Evolutionary conservation across 1,140 invertebrate genomes (phyloP).

Genomic region (Centruroides vittatus): DNA sequence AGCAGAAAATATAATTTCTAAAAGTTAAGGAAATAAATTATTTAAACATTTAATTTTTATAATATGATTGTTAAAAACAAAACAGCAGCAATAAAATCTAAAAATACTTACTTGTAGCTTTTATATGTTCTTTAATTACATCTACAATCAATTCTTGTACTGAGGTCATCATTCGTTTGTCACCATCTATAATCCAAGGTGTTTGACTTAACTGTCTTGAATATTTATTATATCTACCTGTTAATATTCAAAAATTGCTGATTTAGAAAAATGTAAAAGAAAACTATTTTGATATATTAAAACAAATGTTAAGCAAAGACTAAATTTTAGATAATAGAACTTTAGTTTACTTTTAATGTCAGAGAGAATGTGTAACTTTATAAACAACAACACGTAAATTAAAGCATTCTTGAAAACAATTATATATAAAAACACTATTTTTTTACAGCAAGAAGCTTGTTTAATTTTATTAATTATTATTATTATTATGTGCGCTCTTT

Average conservation of each 20-base stretch:
- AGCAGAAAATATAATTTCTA: constrained; percentile 50
- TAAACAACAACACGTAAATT: no score
- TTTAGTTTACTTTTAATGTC: no score
- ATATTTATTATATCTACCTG: constrained; percentile 73
- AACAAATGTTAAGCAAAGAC: no score
- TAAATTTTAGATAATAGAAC: no score
- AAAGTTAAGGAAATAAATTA: background rate
- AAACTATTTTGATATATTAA: no score
- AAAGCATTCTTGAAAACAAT: no score
- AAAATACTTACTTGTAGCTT: constrained; percentile 34
- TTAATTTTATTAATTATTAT: no score
- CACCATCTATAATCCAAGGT: constrained; percentile 78
- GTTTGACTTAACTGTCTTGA: constrained; percentile 78
- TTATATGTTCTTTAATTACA: constrained; percentile 34
- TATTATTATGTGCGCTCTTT: no score
- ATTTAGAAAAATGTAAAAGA: background rate
- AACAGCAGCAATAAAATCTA: background rate
- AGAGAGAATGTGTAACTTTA: no score
- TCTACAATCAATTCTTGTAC: constrained; percentile 79
- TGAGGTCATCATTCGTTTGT: constrained; percentile 61
- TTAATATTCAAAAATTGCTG: background rate
- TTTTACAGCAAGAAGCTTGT: no score
- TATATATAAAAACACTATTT: no score
- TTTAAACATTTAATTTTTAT: background rate
- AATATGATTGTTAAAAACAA: background rate